Evolutionary conservation across 1,140 invertebrate genomes (phyloP).

Genomic region (Drosophila parabipectinata): DNA sequence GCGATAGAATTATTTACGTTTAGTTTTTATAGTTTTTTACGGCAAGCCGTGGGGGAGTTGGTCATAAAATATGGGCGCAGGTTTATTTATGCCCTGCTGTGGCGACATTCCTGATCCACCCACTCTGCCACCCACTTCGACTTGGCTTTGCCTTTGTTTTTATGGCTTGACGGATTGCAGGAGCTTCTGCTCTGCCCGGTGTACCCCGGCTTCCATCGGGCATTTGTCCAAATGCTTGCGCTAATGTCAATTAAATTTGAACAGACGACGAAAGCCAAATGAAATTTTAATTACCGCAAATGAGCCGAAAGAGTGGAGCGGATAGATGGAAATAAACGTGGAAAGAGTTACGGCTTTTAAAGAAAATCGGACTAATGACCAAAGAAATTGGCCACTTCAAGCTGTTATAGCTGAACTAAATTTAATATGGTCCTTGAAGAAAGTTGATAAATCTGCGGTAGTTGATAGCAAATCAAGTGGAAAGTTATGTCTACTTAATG

Average conservation of each 20-base stretch:
- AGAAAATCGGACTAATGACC: constrained; percentile 43
- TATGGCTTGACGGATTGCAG: constrained; percentile 75
- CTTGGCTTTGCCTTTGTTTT: constrained; percentile 61
- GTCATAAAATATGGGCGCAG: constrained; percentile 79
- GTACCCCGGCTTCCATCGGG: constrained; percentile 1
- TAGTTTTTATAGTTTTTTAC: constrained; percentile 82
- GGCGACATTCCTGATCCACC: constrained; percentile 60
- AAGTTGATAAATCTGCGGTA: constrained; percentile 8
- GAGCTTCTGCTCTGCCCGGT: constrained; percentile 1
- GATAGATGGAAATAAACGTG: not conserved
- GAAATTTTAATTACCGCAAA: constrained; percentile 81
- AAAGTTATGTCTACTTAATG: not conserved
- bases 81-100: constrained; percentile 71
- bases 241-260: constrained; percentile 81
- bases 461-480: not conserved
- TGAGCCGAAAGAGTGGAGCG: constrained; percentile 33
- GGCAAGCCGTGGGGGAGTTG: constrained; percentile 48
- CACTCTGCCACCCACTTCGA: not conserved
- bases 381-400: constrained; percentile 55
- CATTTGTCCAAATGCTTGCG: constrained; percentile 60
- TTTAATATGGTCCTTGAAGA: constrained; percentile 18
- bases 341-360: constrained; percentile 12
- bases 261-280: constrained; percentile 61
- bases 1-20: constrained; percentile 79
- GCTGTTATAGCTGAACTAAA: constrained; percentile 22